Conservation (phyloP, 2,113 vertebrate genomes). For the Vulpes vulpes region DNA sequence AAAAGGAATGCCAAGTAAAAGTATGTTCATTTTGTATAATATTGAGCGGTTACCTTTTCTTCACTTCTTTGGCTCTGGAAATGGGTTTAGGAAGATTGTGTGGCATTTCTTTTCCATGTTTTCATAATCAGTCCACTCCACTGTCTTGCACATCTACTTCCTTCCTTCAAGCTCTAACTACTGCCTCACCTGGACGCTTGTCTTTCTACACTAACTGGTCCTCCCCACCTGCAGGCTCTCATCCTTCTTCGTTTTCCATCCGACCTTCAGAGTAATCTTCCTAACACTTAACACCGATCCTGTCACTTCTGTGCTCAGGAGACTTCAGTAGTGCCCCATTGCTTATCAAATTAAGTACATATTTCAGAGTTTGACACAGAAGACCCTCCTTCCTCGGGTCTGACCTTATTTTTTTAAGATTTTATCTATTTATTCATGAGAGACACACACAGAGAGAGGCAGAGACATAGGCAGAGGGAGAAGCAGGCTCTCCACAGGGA, state of each 20-base stretch:
- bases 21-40: background rate
- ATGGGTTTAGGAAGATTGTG: background rate
- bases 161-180: conserved; percentile 17
- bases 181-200: background rate
- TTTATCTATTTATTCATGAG: too few relatives aligned
- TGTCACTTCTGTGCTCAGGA: conserved; percentile 30
- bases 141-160: background rate
- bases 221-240: background rate
- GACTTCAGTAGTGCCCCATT: background rate
- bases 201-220: conserved; percentile 2
- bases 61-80: background rate
- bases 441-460: too few relatives aligned
- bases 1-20: conserved; percentile 4
- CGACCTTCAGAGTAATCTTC: conserved; percentile 30
- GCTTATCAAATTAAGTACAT: conserved; percentile 5
- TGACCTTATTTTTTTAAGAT: background rate
- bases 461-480: too few relatives aligned
- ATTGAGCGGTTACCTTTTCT: background rate
- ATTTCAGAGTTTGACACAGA: conserved; percentile 21
- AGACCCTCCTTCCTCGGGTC: background rate
- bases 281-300: background rate
- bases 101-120: background rate
- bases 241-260: background rate
- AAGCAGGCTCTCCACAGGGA: too few relatives aligned
- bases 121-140: background rate